Evolutionary conservation across 2,797 vertebrate species (phyloP), one percentile per base, ranked within the genome.

Genomic region (Sparus aurata): DNA sequence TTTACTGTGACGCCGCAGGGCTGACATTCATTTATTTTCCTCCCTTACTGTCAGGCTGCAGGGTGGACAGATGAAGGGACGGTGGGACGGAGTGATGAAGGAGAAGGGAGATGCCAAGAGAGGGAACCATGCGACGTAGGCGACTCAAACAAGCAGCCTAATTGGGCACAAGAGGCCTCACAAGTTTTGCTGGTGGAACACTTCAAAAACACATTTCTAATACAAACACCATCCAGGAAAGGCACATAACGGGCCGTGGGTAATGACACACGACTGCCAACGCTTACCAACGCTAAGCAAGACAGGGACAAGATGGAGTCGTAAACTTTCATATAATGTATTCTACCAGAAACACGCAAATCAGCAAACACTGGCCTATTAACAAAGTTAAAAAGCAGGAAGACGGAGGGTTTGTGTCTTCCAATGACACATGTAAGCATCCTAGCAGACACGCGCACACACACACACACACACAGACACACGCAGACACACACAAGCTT

Each of bases 91-190:
- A 53, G 76, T 23, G 83, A 89, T 90, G 84, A 88, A 91, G 77
- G 76, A 61, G 54, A 73, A 79, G 74, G 69, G 50, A 11, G 65
- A 78, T 69, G 77, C 86, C 82, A 80, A 79, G 78, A 72, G 72
- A 79, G 79, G 71, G 79, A 87, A 71, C 69, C 83, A 73, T 84
- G 88, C 84, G 85, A 90, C 38, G 70, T 18, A 30, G 46, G 72
- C 18, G 17, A 71, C 83, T 93, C 89, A 90, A 89, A 92, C 79
- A 86, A 70, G 85, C 75, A 83, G 82, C 70, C 88, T 93, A 93
- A 94, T 94, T 94, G 90, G 92, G 77, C 93, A 94, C 91, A 65
- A 87, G 93, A 93, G 92, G 86, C 79, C 84, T 87, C 59, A 10
- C 58, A 83, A 90, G 85, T 92, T 92, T 92, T 89, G 77, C 89